Conservation (phyloP, 2,113 vertebrate genomes). For the Brachypteracias leptosomus region DNA sequence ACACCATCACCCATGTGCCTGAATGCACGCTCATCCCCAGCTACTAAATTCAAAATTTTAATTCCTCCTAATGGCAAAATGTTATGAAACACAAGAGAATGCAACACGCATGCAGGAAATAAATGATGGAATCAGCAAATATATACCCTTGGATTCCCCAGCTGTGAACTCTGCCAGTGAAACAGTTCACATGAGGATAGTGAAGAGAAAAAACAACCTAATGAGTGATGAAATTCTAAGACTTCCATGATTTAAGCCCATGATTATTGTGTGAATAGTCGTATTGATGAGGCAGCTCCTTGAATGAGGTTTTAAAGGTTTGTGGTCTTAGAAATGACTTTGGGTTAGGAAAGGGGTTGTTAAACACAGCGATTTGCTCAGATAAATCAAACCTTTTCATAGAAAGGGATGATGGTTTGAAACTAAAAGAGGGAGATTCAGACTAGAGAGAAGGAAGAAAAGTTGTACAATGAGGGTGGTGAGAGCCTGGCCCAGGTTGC, state of each 20-base stretch:
- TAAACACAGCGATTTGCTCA: neutral
- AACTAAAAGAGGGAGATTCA: neutral
- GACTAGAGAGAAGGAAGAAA: too few species aligned
- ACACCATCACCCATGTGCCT: neutral
- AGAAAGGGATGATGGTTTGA: neutral
- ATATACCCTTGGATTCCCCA: neutral
- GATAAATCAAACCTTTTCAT: neutral
- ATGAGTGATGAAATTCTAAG: neutral
- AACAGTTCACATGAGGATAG: neutral
- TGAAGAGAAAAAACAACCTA: neutral
- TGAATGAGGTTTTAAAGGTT: neutral
- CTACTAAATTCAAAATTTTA: neutral
- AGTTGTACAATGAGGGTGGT: too few species aligned
- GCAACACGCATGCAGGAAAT: neutral
- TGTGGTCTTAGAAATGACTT: neutral
- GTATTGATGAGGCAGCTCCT: neutral
- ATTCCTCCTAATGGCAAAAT: neutral
- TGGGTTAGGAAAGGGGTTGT: neutral
- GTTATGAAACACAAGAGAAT: neutral
- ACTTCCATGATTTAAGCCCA: neutral
- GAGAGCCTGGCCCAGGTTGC: too few species aligned
- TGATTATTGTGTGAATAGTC: neutral
- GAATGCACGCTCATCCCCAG: rapidly evolving
- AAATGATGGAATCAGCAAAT: neutral
- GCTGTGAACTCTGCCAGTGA: neutral